Conservation (phyloP, 2,113 vertebrate species). For the Paracyprichromis sp. region DNA sequence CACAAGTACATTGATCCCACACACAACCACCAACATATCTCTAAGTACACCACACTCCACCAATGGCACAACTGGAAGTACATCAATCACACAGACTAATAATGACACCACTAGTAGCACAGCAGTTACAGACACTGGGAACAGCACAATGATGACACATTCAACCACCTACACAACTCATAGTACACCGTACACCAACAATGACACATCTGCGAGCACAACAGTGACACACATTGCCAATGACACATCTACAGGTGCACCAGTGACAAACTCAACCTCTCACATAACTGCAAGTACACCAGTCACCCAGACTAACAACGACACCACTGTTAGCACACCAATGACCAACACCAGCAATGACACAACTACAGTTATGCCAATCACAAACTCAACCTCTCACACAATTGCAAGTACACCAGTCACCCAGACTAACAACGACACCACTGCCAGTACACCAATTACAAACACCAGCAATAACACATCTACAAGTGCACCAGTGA, state of each 20-base stretch:
- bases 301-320: rapidly evolving
- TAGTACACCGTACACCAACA: neutral
- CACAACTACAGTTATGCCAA: rapidly evolving
- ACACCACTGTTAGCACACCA: neutral
- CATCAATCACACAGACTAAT: neutral
- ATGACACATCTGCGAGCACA: neutral
- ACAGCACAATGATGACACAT: neutral
- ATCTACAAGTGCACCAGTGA: neutral
- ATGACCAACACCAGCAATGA: rapidly evolving
- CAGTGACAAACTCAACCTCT: neutral
- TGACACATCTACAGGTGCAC: neutral
- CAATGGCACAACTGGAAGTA: neutral
- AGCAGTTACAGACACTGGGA: neutral
- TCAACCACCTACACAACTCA: neutral
- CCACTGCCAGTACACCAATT: rapidly evolving
- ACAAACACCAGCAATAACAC: rapidly evolving
- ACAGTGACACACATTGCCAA: neutral
- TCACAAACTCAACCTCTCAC: neutral
- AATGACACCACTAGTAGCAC: neutral
- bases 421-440: neutral
- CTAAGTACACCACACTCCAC: neutral
- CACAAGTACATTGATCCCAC: neutral
- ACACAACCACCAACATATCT: neutral
- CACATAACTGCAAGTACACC: neutral
- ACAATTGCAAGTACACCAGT: neutral